Conservation (phyloP, 2,113 vertebrate species). For the Meles meles region DNA sequence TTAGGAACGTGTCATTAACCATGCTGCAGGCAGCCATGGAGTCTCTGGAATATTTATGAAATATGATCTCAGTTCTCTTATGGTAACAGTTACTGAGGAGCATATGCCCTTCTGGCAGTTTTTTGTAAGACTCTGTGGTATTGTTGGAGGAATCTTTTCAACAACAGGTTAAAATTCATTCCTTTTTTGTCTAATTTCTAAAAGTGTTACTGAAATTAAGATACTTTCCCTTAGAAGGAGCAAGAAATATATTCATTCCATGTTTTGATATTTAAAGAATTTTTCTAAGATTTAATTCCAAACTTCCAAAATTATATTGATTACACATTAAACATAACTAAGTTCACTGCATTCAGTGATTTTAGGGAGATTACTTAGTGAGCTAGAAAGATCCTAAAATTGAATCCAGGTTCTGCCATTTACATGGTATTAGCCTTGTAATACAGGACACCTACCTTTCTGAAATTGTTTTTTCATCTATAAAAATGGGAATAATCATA, state of each 20-base stretch:
- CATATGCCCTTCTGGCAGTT: constrained; percentile 99
- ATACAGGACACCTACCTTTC: neutral
- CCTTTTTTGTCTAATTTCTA: constrained; percentile 19
- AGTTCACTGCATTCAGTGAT: neutral
- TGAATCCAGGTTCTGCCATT: neutral
- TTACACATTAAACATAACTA: neutral
- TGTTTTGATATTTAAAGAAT: constrained; percentile 7
- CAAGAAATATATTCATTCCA: neutral
- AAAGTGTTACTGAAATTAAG: neutral
- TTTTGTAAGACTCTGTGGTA: constrained; percentile 95
- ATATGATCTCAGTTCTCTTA: constrained; percentile 96
- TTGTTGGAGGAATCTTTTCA: constrained; percentile 97
- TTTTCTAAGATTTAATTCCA: constrained; percentile 1
- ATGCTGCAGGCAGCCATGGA: constrained; percentile 96
- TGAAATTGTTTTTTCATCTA: neutral
- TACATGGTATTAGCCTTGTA: neutral
- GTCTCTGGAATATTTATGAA: constrained; percentile 99
- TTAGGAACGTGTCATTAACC: constrained; percentile 95
- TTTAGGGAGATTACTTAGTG: neutral
- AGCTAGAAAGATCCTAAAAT: neutral
- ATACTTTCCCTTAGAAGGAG: neutral
- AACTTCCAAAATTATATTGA: neutral
- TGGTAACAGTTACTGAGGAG: constrained; percentile 97
- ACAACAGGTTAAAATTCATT: constrained; percentile 89
- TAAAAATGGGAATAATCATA: constrained; percentile 7